Base-by-base conservation (phyloP, 2,113 vertebrate species). In the Callionymus lyra region DNA sequence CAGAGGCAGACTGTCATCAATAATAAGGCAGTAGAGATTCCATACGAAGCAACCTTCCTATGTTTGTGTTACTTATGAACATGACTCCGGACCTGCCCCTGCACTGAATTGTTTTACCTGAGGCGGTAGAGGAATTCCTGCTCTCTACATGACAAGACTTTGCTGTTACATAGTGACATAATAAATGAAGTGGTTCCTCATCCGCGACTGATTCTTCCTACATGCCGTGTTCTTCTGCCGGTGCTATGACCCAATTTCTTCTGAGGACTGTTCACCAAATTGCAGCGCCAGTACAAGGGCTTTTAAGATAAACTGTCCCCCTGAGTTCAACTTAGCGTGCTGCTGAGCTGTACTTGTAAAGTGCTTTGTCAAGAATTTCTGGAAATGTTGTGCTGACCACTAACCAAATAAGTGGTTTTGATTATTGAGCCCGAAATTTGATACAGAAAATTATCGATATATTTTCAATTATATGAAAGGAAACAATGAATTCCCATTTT, bases 231-330 rank as follows among this genome's bases (percentile, higher is more conserved):
- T 72, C 68, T 62, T 50, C 63, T 72, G 62, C 65, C 71, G 68
- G 60, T 66, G 69, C 57, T 56, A 59, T 72, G 75, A 79, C 77
- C 75, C 65, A 71, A 64, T 81, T 81, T 60, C 68, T 62, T 74
- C 78, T 75, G 63, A 76, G 76, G 75, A 70, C 49, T 37, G 44
- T 48, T 68, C 74, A 48, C 62, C 55, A 73, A 79, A 76, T 77
- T 74, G 63, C 68, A 63, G 44, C 34, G 55, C 69, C 47, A 34
- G 61, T 61, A 53, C 45, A 59, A 56, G 59, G 48, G 65, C 74
- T 77, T 80, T 81, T 76, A 82, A 77, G 70, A 63, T 56, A 67
- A 75, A 67, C 71, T 60, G 75, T 74, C 76, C 69, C 68, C 59
- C 70, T 74, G 74, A 75, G 76, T 82, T 79, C 76, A 65, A 67